Conservation (phyloP, 2,888 invertebrate species). For the Melangyna quadrimaculata region DNA sequence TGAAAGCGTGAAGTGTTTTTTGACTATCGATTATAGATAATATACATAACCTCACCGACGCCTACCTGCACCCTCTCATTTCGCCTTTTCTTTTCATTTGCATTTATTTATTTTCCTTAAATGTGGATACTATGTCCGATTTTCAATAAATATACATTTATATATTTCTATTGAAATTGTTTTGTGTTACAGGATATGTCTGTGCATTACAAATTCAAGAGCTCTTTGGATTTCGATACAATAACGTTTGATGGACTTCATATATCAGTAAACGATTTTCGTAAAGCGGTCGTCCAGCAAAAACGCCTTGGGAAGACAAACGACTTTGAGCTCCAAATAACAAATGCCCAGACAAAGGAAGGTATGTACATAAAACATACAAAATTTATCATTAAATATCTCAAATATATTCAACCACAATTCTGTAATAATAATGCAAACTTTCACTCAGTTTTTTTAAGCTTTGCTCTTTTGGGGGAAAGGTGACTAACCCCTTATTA, state of each 20-base stretch:
- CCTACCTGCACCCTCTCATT: not conserved
- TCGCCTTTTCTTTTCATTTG: not conserved
- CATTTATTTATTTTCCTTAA: not conserved
- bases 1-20: slow-evolving; percentile 1
- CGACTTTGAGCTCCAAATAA: slow-evolving; percentile 97
- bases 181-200: slow-evolving; percentile 84
- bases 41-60: slow-evolving; percentile 42
- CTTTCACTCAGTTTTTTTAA: not conserved
- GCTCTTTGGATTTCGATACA: slow-evolving; percentile 96
- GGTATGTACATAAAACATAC: slow-evolving; percentile 85
- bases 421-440: not conserved
- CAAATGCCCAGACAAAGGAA: slow-evolving; percentile 98
- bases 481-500: not conserved
- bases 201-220: slow-evolving; percentile 99
- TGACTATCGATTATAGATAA: slow-evolving; percentile 29
- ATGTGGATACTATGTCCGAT: not conserved
- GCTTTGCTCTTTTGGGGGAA: not conserved
- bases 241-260: slow-evolving; percentile 98
- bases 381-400: not conserved
- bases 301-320: slow-evolving; percentile 96
- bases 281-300: slow-evolving; percentile 96
- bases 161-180: not conserved
- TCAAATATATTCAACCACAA: not conserved
- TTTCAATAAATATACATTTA: not conserved
- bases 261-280: slow-evolving; percentile 96